Evolutionary conservation across 2,113 vertebrate species (phyloP).

Genomic region (Passer montanus): DNA sequence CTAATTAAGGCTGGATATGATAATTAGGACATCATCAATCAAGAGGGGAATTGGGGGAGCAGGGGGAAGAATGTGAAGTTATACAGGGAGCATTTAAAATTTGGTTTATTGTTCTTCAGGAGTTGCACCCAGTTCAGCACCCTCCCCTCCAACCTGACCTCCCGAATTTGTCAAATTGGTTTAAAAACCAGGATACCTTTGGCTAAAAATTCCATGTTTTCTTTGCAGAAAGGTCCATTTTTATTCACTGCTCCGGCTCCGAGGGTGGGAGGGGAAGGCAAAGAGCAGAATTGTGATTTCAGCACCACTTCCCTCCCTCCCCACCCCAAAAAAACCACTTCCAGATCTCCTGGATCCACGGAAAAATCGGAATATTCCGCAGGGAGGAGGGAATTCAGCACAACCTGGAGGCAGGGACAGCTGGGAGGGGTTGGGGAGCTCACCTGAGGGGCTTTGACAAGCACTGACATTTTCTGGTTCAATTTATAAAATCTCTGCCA

Average conservation of each 20-base stretch:
- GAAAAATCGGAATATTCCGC: neutral
- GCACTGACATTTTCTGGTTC: neutral
- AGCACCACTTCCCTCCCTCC: conserved; percentile 20
- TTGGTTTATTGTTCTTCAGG: conserved; percentile 53
- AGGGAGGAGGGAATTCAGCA: conserved; percentile 27
- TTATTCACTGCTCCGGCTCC: neutral
- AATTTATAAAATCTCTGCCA: neutral
- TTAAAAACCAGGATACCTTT: conserved; percentile 30
- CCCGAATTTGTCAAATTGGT: neutral
- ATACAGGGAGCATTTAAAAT: conserved; percentile 48
- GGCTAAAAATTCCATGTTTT: neutral
- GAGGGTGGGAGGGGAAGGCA: conserved; percentile 4
- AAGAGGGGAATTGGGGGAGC: neutral
- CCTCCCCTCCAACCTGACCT: conserved; percentile 24
- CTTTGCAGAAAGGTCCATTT: neutral
- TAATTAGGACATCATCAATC: neutral
- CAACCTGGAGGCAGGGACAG: neutral
- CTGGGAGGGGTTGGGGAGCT: neutral
- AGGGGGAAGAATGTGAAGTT: neutral
- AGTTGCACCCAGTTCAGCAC: conserved; percentile 44
- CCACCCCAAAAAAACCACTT: neutral
- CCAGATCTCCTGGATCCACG: neutral
- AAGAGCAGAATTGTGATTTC: neutral
- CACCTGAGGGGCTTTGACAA: neutral
- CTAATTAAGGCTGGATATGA: conserved; percentile 1